These are phyloP conservation scores for Hipparchia semele DNA, from an alignment of 2,888 invertebrate species.

Conservation along the genomic window DNA sequence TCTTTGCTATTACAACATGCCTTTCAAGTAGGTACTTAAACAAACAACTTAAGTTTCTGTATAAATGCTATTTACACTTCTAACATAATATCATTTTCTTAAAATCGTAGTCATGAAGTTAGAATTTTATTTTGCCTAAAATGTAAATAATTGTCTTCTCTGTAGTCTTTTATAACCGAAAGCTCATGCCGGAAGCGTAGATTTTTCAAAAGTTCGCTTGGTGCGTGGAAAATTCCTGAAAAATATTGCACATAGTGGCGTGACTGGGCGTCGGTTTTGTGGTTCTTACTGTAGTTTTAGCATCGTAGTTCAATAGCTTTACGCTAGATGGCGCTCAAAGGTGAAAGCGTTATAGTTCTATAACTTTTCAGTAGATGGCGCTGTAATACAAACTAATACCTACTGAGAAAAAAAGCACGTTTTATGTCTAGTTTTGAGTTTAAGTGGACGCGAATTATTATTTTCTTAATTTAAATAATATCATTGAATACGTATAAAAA, in stretches of 20 bases:
- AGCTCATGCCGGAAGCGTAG: too few species aligned
- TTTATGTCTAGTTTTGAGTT: background rate
- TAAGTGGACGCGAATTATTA: too few species aligned
- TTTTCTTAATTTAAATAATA: too few species aligned
- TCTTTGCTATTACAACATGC: constrained; percentile 18
- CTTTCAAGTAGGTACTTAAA: background rate
- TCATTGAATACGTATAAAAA: too few species aligned
- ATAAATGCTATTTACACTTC: background rate
- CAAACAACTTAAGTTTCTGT: background rate
- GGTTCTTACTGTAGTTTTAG: background rate
- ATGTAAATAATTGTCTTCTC: too few species aligned
- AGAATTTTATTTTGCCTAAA: too few species aligned
- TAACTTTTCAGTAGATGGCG: constrained; percentile 29
- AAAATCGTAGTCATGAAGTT: too few species aligned
- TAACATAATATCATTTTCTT: too few species aligned
- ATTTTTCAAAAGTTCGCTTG: background rate
- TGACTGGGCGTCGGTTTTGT: background rate
- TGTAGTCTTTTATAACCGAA: too few species aligned
- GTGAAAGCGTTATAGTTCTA: constrained; percentile 23
- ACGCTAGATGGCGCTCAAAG: constrained; percentile 37
- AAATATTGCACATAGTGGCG: background rate
- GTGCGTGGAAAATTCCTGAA: background rate
- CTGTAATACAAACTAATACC: background rate
- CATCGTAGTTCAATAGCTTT: constrained; percentile 10
- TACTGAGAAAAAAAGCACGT: background rate